Base-by-base conservation (phyloP, 2,113 vertebrate genomes). In the Gadus macrocephalus region DNA sequence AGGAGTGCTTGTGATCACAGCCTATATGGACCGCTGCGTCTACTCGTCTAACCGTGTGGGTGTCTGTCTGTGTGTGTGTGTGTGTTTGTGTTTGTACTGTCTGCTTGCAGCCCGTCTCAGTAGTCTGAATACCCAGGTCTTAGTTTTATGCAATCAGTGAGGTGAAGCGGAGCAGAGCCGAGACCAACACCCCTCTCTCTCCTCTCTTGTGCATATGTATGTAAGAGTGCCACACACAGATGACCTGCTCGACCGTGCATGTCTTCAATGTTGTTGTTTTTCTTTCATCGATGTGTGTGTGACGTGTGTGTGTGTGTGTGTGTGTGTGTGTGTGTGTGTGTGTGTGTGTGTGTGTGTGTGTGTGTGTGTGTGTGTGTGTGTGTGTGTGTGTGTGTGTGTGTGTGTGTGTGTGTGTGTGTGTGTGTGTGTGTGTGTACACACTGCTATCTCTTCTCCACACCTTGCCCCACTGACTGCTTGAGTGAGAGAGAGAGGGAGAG, bases 401-500 rank as follows among this genome's bases (percentile, higher is more conserved):
- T 73, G 65, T 20, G 20, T 20, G 20, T 20, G 20, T 20, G 20
- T 20, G 20, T 20, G 20, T n/a, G n/a, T n/a, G n/a, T n/a, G 73
- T 81, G 81, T 68, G 73, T 73, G 65, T 78, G 70, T 75, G 80
- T 65, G 70, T 75, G 80, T 66, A 76, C 61, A n/a, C 75, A 78
- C 76, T 72, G 79, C 90, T 91, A 90, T 91, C 90, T 87, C 78
- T 72, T 66, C 69, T 81, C 76, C 78, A 79, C 91, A 93, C 90
- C 88, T 91, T 92, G 84, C 82, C 80, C 73, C 28, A 78, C 73
- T 79, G 83, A 88, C 87, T 79, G 87, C 80, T 7, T 11, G 42
- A 49, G 42, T 11, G 42, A 49, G 42, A 49, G 42, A 49, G 42
- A 49, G 42, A 49, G 42, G 11, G 42, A 14, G 42, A 14, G 42